Percentiles rank a stretch among this genome's conserved stretches.
Evolutionary conservation across 2,888 invertebrate species (phyloP).

Genomic region (Plebejus melissa): DNA sequence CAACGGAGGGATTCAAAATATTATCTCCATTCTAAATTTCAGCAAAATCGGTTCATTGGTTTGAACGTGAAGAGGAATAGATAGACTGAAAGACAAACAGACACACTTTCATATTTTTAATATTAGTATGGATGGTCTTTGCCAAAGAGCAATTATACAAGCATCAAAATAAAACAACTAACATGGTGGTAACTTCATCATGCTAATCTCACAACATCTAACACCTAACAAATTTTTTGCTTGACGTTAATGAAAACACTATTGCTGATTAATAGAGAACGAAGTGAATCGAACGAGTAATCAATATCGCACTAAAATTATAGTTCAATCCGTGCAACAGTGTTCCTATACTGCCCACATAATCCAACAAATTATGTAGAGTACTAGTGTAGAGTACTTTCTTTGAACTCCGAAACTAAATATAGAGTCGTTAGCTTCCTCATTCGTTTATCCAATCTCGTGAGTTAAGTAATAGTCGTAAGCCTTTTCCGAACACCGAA

Average conservation of each 20-base stretch:
- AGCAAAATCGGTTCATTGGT: too few species aligned
- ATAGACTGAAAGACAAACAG: too few species aligned
- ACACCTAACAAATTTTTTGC: neutral
- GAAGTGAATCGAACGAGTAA: neutral
- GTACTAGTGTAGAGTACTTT: constrained; percentile 8
- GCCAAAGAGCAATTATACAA: neutral
- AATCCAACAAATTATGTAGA: constrained; percentile 7
- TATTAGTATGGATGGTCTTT: neutral
- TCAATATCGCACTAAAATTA: too few species aligned
- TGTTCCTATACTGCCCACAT: constrained; percentile 2
- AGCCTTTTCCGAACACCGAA: constrained; percentile 42
- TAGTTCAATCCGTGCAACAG: neutral
- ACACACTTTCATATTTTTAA: too few species aligned
- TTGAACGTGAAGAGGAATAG: too few species aligned
- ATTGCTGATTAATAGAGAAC: neutral
- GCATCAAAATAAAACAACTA: neutral
- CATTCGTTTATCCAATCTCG: constrained; percentile 12
- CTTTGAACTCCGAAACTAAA: constrained; percentile 1
- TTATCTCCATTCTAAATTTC: too few species aligned
- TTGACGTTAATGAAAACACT: neutral
- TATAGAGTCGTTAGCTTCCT: constrained; percentile 18
- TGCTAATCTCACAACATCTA: too few species aligned
- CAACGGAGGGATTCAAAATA: too few species aligned
- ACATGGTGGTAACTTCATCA: neutral
- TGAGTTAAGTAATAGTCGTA: constrained; percentile 24